Evolutionary conservation across 2,888 invertebrate species (phyloP).

Genomic region (Pachliopta kotzebuea): DNA sequence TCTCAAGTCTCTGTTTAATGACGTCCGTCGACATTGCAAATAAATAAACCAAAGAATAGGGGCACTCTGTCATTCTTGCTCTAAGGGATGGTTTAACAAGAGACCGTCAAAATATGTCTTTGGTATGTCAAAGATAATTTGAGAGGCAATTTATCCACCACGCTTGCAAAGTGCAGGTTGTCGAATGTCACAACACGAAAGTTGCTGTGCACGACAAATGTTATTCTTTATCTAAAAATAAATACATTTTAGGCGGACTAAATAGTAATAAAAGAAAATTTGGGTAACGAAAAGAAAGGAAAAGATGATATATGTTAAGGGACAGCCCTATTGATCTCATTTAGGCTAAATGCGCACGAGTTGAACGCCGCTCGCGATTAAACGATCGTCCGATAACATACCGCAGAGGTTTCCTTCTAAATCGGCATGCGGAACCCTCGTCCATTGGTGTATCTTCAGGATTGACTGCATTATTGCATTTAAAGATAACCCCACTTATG

Average conservation of each 20-base stretch:
- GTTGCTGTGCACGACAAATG: too few relatives aligned
- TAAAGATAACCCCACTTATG: constrained; percentile 3
- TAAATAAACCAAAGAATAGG: background rate
- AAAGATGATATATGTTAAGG: background rate
- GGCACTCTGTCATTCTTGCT: background rate
- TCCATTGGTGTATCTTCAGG: constrained; percentile 14
- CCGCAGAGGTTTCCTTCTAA: constrained; percentile 51
- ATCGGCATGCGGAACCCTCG: constrained; percentile 47
- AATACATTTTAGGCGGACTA: too few relatives aligned
- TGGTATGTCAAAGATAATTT: background rate
- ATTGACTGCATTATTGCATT: constrained; percentile 30
- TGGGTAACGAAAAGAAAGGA: too few relatives aligned
- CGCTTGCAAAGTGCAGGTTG: too few relatives aligned
- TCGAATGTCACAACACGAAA: too few relatives aligned
- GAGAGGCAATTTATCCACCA: too few relatives aligned
- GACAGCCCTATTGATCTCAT: constrained; percentile 27
- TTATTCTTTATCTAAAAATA: too few relatives aligned
- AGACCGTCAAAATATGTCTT: background rate
- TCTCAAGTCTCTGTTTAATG: background rate
- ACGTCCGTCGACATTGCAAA: background rate
- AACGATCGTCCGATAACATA: constrained; percentile 50
- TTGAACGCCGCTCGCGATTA: constrained; percentile 32
- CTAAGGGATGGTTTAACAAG: background rate
- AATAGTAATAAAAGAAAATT: too few relatives aligned
- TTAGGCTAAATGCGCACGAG: constrained; percentile 30